phyloP scores from a whole-genome alignment of 2,797 vertebrate genomes.

The Darevskia nairensis region DNA sequence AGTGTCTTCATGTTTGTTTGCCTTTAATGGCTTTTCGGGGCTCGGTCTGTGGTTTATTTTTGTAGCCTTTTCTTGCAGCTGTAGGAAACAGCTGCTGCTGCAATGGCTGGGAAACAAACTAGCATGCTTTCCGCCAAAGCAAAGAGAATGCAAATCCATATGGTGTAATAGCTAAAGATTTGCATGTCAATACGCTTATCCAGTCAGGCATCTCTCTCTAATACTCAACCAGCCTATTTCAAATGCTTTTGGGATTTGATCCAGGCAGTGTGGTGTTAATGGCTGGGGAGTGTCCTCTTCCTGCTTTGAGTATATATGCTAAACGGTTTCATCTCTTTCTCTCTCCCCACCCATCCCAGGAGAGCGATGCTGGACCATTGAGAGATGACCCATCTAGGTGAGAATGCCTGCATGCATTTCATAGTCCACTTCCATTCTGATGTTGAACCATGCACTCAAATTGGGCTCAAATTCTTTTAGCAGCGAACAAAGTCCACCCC shows the following conservation, averaged over 20 bases:
- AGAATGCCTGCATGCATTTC: background rate
- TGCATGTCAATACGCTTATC: slow-evolving; percentile 46
- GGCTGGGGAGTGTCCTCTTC: background rate
- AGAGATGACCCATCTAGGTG: slow-evolving; percentile 66
- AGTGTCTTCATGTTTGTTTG: background rate
- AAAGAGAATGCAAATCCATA: slow-evolving; percentile 60
- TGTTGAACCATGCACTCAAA: slow-evolving; percentile 1
- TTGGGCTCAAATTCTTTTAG: slow-evolving; percentile 35
- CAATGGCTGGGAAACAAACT: background rate
- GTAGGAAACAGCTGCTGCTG: background rate
- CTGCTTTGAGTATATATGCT: background rate
- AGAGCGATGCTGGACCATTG: slow-evolving; percentile 19
- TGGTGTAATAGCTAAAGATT: slow-evolving; percentile 53
- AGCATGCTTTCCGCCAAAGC: slow-evolving; percentile 25
- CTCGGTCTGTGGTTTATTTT: background rate
- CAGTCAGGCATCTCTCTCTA: background rate
- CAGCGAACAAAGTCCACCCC: slow-evolving; percentile 56
- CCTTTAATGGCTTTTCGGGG: background rate
- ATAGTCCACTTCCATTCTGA: background rate
- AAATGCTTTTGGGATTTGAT: background rate
- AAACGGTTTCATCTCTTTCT: background rate
- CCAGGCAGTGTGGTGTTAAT: background rate
- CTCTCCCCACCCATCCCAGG: slow-evolving; percentile 46
- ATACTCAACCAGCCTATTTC: background rate
- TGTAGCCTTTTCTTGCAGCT: background rate